Evolutionary conservation across 1,140 invertebrate genomes (phyloP), one percentile per base, ranked within the genome.

Genomic region (Heliconius eleuchia): DNA sequence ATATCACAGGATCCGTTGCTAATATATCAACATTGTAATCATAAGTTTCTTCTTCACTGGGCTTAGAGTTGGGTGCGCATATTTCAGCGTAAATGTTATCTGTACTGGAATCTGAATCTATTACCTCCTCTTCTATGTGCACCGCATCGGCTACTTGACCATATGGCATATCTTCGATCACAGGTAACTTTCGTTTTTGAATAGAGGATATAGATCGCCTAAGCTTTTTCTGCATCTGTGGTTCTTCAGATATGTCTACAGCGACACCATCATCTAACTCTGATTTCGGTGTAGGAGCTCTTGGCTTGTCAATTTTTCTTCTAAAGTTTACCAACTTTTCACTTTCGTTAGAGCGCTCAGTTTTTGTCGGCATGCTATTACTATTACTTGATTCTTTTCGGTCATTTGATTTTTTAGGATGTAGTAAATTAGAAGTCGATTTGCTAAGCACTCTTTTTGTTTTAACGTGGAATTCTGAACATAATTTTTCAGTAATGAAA

Each of bases 71-170:
- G 1, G 94, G 93, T 66, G 95, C 91, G 83, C 95, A 96, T 55
- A 96, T 96, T 83, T 96, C 95, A 60, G 95, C 95, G 83, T 96
- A 96, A 80, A 96, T 96, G 78, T 96, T 96, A 79, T 96, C 95
- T 74, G 95, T 95, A 82, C 87, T 90, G 6, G 94, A 88, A 84
- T 96, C 95, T 6, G 90, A 91, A 77, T 95, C 92, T 55, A 89
- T 82, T 74, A 89, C 90, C 81, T 95, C 94, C 74, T 94, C 93
- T 83, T 91, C 89, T 3, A 88, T 80, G 42, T 91, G 77, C 3
- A 95, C 93, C 18, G 94, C 94, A 66, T 95, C 94, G 30, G 94
- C 94, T 27, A 95, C 94, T 90, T 95, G 94, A 19, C 94, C 94
- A 77, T 95, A 95, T 19, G 94, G 94, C 50, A 95, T 82, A 88